Evolutionary conservation across 2,888 invertebrate species (phyloP).

Genomic region (Ferdinandea cuprea): DNA sequence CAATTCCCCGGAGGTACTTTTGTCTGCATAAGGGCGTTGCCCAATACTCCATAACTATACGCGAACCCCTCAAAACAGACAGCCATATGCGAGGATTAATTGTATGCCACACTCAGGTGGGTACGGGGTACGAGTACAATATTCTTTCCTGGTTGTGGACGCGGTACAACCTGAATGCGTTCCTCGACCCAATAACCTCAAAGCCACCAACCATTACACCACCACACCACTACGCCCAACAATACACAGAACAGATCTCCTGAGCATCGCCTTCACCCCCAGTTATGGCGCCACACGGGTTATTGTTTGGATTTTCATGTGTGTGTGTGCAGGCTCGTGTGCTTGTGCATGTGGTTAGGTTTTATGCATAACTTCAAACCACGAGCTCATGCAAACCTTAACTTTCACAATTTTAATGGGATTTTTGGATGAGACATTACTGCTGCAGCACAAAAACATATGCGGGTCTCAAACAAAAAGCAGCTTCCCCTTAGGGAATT

Average conservation of each 20-base stretch:
- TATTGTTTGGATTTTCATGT: not conserved
- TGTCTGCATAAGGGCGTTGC: slow-evolving; percentile 46
- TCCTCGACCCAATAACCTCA: slow-evolving; percentile 60
- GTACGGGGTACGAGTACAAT: slow-evolving; percentile 1
- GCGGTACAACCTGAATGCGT: slow-evolving; percentile 49
- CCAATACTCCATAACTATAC: not conserved
- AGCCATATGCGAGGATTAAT: slow-evolving; percentile 27
- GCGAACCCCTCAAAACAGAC: not conserved
- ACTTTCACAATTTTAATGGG: slow-evolving; percentile 15
- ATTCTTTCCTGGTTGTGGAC: slow-evolving; percentile 32
- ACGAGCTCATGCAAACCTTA: slow-evolving; percentile 17
- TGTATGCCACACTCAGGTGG: slow-evolving; percentile 8
- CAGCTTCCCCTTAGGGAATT: slow-evolving; percentile 6
- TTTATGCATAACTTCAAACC: slow-evolving; percentile 25
- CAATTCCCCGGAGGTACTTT: slow-evolving; percentile 20
- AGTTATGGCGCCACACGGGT: slow-evolving; percentile 39
- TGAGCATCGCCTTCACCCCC: no score
- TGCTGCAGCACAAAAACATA: not conserved
- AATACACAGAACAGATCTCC: no score
- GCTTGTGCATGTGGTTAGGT: slow-evolving; percentile 14
- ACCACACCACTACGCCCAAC: slow-evolving; percentile 4
- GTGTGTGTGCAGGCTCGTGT: not conserved
- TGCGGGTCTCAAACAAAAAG: not conserved
- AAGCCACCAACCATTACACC: slow-evolving; percentile 44
- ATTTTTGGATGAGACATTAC: not conserved